Evolutionary conservation across 2,113 vertebrate genomes (phyloP).

Genomic region (Candoia aspera): DNA sequence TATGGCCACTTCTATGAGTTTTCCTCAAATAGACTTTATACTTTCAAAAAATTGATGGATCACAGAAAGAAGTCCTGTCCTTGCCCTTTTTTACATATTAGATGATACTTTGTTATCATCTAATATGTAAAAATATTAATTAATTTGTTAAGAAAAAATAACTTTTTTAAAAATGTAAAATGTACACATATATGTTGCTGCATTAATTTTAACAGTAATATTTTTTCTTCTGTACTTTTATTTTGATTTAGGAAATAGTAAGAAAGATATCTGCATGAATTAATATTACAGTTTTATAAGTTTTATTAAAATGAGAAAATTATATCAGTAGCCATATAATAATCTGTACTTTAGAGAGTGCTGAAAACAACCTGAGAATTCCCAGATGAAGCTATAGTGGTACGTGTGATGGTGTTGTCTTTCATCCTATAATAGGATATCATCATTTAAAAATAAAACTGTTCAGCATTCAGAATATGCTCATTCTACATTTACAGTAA

Average conservation of each 20-base stretch:
- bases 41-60: background rate
- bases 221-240: background rate
- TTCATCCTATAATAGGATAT: background rate
- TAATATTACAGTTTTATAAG: background rate
- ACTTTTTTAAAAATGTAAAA: background rate
- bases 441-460: background rate
- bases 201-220: slow-evolving; percentile 1
- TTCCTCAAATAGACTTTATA: background rate
- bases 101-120: background rate
- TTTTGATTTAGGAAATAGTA: background rate
- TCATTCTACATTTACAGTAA: background rate
- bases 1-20: background rate
- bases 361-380: slow-evolving; percentile 8
- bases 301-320: background rate
- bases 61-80: background rate
- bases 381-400: background rate
- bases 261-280: background rate
- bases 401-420: background rate
- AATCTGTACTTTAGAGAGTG: background rate
- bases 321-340: background rate
- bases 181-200: background rate
- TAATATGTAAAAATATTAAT: too few species aligned
- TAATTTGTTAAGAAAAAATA: background rate
- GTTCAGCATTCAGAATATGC: too few species aligned
- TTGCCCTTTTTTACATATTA: background rate